Evolutionary conservation across 2,888 invertebrate species (phyloP).

Genomic region (Pachymerium ferrugineum): DNA sequence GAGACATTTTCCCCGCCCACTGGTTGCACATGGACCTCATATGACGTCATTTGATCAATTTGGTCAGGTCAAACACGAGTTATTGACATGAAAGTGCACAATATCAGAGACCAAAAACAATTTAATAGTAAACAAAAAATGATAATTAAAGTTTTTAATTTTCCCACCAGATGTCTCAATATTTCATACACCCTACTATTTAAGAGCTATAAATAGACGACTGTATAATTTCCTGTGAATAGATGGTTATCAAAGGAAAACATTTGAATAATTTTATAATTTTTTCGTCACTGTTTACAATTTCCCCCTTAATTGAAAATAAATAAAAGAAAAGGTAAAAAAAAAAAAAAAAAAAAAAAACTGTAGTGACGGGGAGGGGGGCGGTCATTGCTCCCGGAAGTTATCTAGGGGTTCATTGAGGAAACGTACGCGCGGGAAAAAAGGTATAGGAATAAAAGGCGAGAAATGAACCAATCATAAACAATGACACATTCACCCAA

Average conservation of each 20-base stretch:
- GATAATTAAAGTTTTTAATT: no score
- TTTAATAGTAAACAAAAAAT: not conserved
- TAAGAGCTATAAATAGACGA: no score
- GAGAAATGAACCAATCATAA: not conserved
- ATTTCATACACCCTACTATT: no score
- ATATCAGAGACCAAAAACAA: not conserved
- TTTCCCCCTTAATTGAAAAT: no score
- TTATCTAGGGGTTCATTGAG: slow-evolving; percentile 11
- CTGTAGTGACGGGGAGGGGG: not conserved
- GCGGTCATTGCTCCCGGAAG: slow-evolving; percentile 25
- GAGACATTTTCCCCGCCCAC: slow-evolving; percentile 10
- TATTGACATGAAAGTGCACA: not conserved
- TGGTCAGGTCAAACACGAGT: slow-evolving; percentile 14
- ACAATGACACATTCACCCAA: slow-evolving; percentile 3
- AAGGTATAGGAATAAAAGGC: not conserved
- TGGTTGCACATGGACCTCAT: not conserved
- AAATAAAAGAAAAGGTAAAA: no score
- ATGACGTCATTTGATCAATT: slow-evolving; percentile 7
- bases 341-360: not conserved
- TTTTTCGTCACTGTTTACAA: no score
- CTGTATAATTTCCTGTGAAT: no score
- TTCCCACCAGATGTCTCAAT: no score
- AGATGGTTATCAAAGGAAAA: no score
- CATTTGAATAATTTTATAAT: no score
- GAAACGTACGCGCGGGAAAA: slow-evolving; percentile 19